These are phyloP conservation scores for Antheraea mylitta DNA, from an alignment of 1,140 invertebrate genomes.

Conservation along the genomic window DNA sequence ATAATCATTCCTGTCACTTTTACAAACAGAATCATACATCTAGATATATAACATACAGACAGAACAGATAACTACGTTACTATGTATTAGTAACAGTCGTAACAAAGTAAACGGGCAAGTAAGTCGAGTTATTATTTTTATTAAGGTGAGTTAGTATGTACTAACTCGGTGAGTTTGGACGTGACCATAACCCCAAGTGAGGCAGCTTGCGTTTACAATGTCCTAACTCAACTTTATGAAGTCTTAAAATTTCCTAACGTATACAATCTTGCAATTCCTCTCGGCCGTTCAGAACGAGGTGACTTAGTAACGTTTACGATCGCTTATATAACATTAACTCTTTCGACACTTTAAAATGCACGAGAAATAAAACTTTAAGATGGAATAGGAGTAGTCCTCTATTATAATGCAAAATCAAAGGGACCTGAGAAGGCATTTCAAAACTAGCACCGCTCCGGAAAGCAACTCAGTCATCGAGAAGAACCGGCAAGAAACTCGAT, in stretches of 20 bases:
- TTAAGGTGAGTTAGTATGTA: neutral
- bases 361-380: neutral
- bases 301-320: neutral
- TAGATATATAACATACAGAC: too few relatives aligned
- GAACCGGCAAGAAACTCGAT: too few relatives aligned
- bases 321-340: neutral
- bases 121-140: neutral
- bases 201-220: neutral
- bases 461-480: too few relatives aligned
- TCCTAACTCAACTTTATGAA: constrained; percentile 2
- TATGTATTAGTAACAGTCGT: too few relatives aligned
- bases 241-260: constrained; percentile 1
- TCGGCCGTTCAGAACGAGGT: neutral
- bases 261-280: neutral
- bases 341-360: neutral
- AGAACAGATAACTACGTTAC: too few relatives aligned
- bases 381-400: too few relatives aligned
- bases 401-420: too few relatives aligned
- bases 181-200: neutral
- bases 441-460: too few relatives aligned
- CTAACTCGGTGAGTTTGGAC: neutral
- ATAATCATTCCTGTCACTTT: too few relatives aligned
- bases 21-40: too few relatives aligned
- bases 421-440: too few relatives aligned
- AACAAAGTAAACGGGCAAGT: neutral